Percentiles rank a stretch among this genome's conserved stretches.
These are phyloP conservation scores for Heliconius hewitsoni DNA, from an alignment of 1,140 invertebrate species.

Conservation along the genomic window DNA sequence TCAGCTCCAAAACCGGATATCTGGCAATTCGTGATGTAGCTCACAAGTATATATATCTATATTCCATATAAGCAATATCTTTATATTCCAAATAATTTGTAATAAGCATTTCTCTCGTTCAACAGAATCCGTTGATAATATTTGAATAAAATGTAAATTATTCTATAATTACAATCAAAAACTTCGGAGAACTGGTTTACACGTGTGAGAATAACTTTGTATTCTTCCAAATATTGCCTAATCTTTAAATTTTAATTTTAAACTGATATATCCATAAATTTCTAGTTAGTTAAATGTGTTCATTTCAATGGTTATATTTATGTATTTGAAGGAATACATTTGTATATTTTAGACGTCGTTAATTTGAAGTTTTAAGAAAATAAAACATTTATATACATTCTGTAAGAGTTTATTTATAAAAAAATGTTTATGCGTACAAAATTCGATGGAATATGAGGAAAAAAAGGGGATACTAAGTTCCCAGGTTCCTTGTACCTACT, in stretches of 20 bases:
- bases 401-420: no score
- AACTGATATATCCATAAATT: background rate
- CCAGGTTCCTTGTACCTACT: no score
- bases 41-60: background rate
- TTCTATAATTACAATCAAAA: background rate
- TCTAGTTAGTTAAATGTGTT: background rate
- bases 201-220: background rate
- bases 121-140: background rate
- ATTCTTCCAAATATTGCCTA: background rate
- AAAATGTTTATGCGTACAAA: no score
- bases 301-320: background rate
- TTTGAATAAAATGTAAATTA: background rate
- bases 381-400: no score
- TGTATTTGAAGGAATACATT: background rate
- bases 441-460: no score
- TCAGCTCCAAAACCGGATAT: constrained; percentile 44
- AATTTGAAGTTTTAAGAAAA: background rate
- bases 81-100: background rate
- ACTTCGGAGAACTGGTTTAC: background rate
- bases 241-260: background rate
- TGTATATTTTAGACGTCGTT: background rate
- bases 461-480: no score
- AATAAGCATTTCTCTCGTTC: background rate
- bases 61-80: background rate
- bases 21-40: constrained; percentile 43